A percentile compares a stretch with the other conserved stretches of the same genome.
Evolutionary conservation across 2,888 invertebrate genomes (phyloP).

Genomic region (Aelia acuminata): DNA sequence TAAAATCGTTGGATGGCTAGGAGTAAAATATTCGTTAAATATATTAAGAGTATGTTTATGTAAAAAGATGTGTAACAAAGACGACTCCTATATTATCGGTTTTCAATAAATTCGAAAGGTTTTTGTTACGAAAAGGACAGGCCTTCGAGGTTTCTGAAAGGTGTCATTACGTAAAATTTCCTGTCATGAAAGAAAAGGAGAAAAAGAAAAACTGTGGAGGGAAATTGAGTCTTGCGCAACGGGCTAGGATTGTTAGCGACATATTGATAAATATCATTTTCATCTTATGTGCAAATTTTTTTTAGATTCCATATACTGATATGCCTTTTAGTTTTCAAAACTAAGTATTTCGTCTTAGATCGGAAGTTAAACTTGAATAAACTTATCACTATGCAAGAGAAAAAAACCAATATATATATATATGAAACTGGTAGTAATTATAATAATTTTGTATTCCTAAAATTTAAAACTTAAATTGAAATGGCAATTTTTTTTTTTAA

Average conservation of each 20-base stretch:
- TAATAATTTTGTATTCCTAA: not conserved
- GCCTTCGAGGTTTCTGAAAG: not conserved
- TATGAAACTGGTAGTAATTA: too few relatives aligned
- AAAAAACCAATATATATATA: too few relatives aligned
- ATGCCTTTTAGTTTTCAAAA: too few relatives aligned
- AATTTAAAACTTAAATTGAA: not conserved
- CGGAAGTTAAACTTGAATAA: not conserved
- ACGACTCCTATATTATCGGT: not conserved
- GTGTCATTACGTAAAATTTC: not conserved
- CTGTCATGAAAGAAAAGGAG: not conserved
- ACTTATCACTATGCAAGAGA: too few relatives aligned
- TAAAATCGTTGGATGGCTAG: too few relatives aligned
- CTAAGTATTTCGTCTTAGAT: too few relatives aligned
- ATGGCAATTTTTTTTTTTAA: not conserved
- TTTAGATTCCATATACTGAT: too few relatives aligned
- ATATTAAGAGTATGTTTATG: too few relatives aligned
- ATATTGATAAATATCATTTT: too few relatives aligned
- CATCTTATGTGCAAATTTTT: too few relatives aligned
- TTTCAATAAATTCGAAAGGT: not conserved
- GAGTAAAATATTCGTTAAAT: too few relatives aligned
- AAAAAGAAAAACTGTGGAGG: not conserved
- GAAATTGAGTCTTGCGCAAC: not conserved
- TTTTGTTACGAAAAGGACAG: not conserved
- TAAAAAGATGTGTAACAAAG: too few relatives aligned
- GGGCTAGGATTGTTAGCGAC: not conserved